Base-by-base conservation (phyloP, 92 coral and sea anemone species). In the Porites divaricata region DNA sequence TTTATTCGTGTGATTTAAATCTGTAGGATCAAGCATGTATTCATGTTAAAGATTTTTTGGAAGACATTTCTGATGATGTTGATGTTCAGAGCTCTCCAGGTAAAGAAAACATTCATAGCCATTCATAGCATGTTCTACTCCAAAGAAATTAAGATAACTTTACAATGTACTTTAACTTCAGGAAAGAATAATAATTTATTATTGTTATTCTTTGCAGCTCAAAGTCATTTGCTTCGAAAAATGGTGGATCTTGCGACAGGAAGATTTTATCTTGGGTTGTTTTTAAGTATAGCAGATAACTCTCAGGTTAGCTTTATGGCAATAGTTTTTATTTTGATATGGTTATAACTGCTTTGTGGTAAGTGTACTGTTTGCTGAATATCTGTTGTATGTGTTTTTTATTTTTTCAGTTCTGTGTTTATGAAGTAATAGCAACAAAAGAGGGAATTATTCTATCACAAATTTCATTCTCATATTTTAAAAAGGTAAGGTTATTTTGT, bases 41-140 rank as follows among this genome's bases (percentile, higher is more conserved):
- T 76, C 75, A 90, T 48, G 87, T 96, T 16, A 96, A 96, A 85
- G 96, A 96, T 81, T 85, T 96, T 58, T 65, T 93, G 20, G 98
- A 95, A 73, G 99, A 96, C 77, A 90, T 96, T 67, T 95, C 98
- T 70, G 99, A 96, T 89, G 99, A 95, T 83, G 72, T 96, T 59
- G 99, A 96, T 80, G 74, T 75, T 1, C 98, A 93, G 52, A 64
- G 82, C 25, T 81, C 84, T 21, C 79, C 94, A 72, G 97, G 99
- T 96, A 58, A 61, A 21, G 12, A 21, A 1, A 2, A 12, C 0
- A 54, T 15, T 54, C 14, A 54, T 15, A 54, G 16, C 0, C 16
- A 12, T n/a, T n/a, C n/a, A n/a, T n/a, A n/a, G n/a, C n/a, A 35
- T 35, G 45, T 0, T 35, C 6, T 35, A 35, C 45, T 35, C 45